Base-by-base conservation (phyloP, 2,113 vertebrate species). In the Rhadina sibilatrix region DNA sequence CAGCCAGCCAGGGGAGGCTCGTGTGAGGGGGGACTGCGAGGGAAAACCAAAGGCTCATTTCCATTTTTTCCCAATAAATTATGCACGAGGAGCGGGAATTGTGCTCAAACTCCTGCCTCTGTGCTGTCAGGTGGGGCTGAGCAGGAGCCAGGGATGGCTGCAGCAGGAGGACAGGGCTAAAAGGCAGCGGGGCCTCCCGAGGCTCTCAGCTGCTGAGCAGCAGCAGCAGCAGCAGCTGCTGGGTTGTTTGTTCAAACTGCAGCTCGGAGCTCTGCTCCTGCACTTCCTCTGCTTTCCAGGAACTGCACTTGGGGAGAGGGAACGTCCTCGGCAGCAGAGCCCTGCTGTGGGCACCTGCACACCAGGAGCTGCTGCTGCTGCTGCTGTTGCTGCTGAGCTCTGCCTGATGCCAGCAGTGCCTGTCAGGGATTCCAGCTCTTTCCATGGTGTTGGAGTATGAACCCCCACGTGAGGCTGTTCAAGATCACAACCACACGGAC, bases 401-500 rank as follows among this genome's bases (percentile, higher is more conserved):
- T 22, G 20, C 5, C 3, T 14, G 47, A 3, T 12, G 49, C 40
- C 31, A 6, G 9, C 0, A 16, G 10, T 40, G n/a, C 30, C 57
- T 24, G 27, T 0, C 38, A 11, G 53, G 5, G 50, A 37, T 46
- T 11, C n/a, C 80, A 53, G 57, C 35, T 50, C 42, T 14, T 38
- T 9, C 18, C 5, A 5, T 49, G 46, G 42, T 40, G 38, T 40
- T 40, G 38, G 38, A 40, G 10, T 40, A n/a, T n/a, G n/a, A n/a
- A n/a, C n/a, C n/a, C n/a, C n/a, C n/a, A n/a, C n/a, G n/a, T n/a
- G n/a, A n/a, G n/a, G n/a, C n/a, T n/a, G 37, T 38, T 38, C 10
- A 38, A 38, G 37, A 38, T 38, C 10, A 38, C 37, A 38, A 38
- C 37, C 9, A 38, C 37, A 38, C 37, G 10, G 37, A 38, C 37